Evolutionary conservation across 2,797 vertebrate species (phyloP).

Genomic region (Anas flavirostris): DNA sequence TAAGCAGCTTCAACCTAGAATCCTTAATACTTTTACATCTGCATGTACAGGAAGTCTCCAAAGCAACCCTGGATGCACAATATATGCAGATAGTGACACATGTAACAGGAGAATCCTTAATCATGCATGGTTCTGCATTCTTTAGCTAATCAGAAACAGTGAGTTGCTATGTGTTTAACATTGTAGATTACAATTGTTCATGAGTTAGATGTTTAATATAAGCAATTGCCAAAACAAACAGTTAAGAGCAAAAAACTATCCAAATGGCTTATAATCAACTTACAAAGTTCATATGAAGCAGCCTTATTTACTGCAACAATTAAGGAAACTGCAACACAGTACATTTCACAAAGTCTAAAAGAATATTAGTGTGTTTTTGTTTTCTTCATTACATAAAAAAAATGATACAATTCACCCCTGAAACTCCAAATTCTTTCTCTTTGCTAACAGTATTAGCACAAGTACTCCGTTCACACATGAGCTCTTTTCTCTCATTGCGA

Average conservation of each 20-base stretch:
- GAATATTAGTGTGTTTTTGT: background rate
- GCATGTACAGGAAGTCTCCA: background rate
- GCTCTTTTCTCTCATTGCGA: background rate
- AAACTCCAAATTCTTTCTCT: background rate
- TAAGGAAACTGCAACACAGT: background rate
- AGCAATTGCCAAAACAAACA: background rate
- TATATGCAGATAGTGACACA: background rate
- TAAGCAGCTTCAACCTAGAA: background rate
- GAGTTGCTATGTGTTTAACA: background rate
- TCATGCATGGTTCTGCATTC: background rate
- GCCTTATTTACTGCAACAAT: background rate
- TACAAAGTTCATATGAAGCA: background rate
- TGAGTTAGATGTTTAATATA: background rate
- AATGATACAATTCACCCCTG: background rate
- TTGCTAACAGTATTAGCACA: background rate
- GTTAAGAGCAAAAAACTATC: background rate
- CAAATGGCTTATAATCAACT: background rate
- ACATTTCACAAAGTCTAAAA: background rate
- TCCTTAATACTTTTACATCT: background rate
- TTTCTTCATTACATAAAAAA: background rate
- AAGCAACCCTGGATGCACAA: rapidly evolving
- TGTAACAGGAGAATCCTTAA: background rate
- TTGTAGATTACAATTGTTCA: background rate
- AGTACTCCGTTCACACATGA: background rate
- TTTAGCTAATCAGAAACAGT: background rate